Base-by-base conservation (phyloP, 2,113 vertebrate species). In the Myrmophylax atrothorax region DNA sequence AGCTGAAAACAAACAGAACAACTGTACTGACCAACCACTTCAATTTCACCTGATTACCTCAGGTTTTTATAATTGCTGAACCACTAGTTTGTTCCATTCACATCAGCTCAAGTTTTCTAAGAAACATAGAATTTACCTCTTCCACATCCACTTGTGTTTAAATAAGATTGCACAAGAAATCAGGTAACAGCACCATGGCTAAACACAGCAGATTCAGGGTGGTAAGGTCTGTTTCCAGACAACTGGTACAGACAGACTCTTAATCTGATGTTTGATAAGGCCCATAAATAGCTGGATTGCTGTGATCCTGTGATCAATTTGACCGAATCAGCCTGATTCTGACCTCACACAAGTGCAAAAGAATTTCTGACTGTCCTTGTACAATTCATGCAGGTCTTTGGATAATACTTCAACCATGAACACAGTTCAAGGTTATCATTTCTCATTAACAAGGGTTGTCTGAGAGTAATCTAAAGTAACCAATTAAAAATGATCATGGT, bases 381-480 rank as follows among this genome's bases (percentile, higher is more conserved):
- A 52, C 0, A 3, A 66, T 90, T 40, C 10, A 7, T 78, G 80
- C 76, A 94, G 46, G 18, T 84, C 89, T 93, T 90, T 94, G 60
- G 80, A 81, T 95, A 95, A 97, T 89, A 59, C 63, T 96, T 96
- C 89, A 97, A 94, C 94, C 38, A 23, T 44, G 89, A 91, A 26
- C 94, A 81, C 56, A 67, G 95, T 95, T 93, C 95, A 96, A 92
- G 94, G 96, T 94, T 96, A 94, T 95, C 72, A 92, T 94, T 96
- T 93, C 84, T 74, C 73, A 91, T 96, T 96, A 97, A 95, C 94
- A 78, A 84, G 80, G 44, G 38, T 7, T 97, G 94, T 87, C 89
- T 87, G 89, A 87, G 88, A 94, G 76, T 89, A 94, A 96, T 94
- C 94, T 94, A 84, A 95, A 94, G 94, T 97, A 97, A 96, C 94